phyloP scores from a whole-genome alignment of 2,797 vertebrate species.

The Masticophis lateralis region DNA sequence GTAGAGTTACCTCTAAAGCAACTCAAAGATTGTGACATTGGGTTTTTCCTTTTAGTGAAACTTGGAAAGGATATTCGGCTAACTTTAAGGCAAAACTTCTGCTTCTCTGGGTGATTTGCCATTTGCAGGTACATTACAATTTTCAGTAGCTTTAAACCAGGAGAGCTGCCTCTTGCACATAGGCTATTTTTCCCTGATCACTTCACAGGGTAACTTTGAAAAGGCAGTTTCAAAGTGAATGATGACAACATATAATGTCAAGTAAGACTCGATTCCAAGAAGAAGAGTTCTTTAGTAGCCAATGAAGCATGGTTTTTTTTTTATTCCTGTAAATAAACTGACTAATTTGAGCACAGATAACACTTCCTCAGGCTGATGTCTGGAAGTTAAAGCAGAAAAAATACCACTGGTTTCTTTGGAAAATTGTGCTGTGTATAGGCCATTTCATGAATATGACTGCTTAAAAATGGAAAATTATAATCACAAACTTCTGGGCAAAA shows the following conservation, averaged over 20 bases:
- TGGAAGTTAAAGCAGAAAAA: neutral
- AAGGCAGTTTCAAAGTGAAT: neutral
- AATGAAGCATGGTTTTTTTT: neutral
- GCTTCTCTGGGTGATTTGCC: slow-evolving; percentile 63
- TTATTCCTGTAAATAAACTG: neutral
- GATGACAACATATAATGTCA: neutral
- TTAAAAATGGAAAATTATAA: neutral
- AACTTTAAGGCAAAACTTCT: slow-evolving; percentile 79
- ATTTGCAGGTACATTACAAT: slow-evolving; percentile 15
- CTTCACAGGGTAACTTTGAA: neutral
- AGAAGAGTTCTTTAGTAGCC: neutral
- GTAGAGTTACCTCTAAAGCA: slow-evolving; percentile 79
- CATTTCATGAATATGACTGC: neutral
- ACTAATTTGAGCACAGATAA: neutral
- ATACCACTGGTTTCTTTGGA: neutral
- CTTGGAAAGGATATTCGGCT: slow-evolving; percentile 82
- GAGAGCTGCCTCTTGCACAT: slow-evolving; percentile 56
- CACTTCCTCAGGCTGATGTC: too few relatives aligned
- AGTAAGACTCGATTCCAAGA: neutral
- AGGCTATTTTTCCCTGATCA: neutral
- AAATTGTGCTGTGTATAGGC: neutral
- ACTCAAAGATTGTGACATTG: slow-evolving; percentile 78
- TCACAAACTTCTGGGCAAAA: neutral
- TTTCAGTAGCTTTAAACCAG: slow-evolving; percentile 64
- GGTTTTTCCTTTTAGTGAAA: slow-evolving; percentile 83